Evolutionary conservation across 2,797 vertebrate species (phyloP), one percentile per base, ranked within the genome.

Genomic region (Phrynocephalus forsythii): DNA sequence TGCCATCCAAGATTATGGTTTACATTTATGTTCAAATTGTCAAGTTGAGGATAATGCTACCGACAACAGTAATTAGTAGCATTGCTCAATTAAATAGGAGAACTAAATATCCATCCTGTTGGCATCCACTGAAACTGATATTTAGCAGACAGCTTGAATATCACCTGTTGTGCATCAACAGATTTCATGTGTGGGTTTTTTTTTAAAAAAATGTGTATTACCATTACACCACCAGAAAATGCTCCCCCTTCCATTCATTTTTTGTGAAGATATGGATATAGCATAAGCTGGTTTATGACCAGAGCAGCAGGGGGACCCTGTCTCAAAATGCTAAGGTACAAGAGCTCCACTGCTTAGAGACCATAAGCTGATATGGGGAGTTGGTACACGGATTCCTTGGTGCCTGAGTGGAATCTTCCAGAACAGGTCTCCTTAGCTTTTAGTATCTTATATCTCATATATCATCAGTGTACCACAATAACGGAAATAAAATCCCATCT

Each of bases 61-160:
- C 94, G 92, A 94, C 94, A 96, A 94, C 87, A 92, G 90, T 95
- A 96, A 97, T 96, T 96, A 96, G 91, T 92, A 91, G 92, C 87
- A 90, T 92, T 88, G 86, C 84, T 91, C 94, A 95, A 96, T 97
- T 96, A 96, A 92, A 94, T 93, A 95, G 92, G 83, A 95, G 93
- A 95, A 84, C 90, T 95, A 95, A 96, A 91, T 95, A 91, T 93
- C 95, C 95, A 91, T 93, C 95, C 95, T 94, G 84, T 96, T 95
- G 94, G 91, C 90, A 92, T 91, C 94, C 91, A 91, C 38, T 86
- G 50, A 89, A 89, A 86, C 89, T 95, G 94, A 93, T 94, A 92
- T 91, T 96, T 96, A 95, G 95, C 92, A 95, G 94, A 93, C 93
- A 91, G 83, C 92, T 94, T 96, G 93, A 95, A 93, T 94, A 92